phyloP scores from a whole-genome alignment of 2,797 vertebrate genomes.

The Gymnothorax javanicus region DNA sequence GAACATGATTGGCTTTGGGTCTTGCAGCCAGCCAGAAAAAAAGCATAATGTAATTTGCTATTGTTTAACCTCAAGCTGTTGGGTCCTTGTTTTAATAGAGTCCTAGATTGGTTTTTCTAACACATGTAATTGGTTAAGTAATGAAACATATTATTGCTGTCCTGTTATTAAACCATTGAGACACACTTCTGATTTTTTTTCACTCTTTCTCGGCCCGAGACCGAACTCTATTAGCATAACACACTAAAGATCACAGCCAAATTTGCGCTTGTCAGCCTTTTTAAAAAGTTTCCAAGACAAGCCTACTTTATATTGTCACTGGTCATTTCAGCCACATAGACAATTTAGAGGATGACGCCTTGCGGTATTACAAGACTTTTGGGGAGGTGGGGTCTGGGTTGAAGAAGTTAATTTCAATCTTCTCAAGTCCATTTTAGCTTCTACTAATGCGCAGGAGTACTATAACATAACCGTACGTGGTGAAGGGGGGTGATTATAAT shows the following conservation, averaged over 20 bases:
- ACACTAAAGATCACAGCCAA: not conserved
- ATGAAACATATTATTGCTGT: conserved; percentile 67
- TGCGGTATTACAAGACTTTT: not conserved
- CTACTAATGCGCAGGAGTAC: not conserved
- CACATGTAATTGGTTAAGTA: conserved; percentile 73
- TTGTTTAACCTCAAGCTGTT: conserved; percentile 72
- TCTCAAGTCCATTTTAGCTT: not conserved
- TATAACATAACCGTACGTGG: not conserved
- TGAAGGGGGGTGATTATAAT: not conserved
- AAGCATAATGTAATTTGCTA: conserved; percentile 72
- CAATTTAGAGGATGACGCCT: not conserved
- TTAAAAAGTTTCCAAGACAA: not conserved
- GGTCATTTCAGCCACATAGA: not conserved
- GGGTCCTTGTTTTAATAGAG: conserved; percentile 76
- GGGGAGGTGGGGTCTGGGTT: not conserved
- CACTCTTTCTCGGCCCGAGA: not conserved
- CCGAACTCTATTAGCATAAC: conserved; percentile 12
- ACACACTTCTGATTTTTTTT: conserved; percentile 14
- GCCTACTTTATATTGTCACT: not conserved
- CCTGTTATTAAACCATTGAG: conserved; percentile 42
- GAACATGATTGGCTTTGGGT: conserved; percentile 45
- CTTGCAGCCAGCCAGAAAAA: conserved; percentile 31
- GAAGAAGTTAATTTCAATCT: not conserved
- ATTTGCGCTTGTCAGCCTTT: not conserved
- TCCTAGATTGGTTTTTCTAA: conserved; percentile 75